Evolutionary conservation across 2,113 vertebrate species (phyloP).

Genomic region (Heterotis niloticus): DNA sequence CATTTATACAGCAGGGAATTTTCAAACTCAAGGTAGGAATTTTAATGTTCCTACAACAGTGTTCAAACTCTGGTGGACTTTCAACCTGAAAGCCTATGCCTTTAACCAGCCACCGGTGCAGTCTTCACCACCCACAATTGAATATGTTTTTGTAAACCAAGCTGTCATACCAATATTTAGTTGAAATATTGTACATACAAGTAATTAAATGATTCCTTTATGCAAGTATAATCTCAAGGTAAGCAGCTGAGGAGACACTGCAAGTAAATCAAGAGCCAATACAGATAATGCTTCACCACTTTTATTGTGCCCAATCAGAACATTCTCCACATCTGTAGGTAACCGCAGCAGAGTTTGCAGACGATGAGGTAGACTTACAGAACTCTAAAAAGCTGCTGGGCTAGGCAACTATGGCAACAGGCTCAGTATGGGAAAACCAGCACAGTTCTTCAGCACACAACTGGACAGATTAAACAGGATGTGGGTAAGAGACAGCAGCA

Average conservation of each 20-base stretch:
- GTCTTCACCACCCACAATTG: too few species aligned
- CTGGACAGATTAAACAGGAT: constrained; percentile 54
- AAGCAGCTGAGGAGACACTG: neutral
- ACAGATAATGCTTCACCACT: constrained; percentile 89
- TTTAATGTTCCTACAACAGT: too few species aligned
- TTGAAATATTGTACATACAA: too few species aligned
- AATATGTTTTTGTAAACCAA: too few species aligned
- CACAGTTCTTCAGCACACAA: constrained; percentile 93
- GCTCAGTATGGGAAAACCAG: constrained; percentile 63
- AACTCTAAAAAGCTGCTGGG: constrained; percentile 92
- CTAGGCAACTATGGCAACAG: constrained; percentile 60
- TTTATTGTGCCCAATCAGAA: constrained; percentile 97
- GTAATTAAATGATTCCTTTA: too few species aligned
- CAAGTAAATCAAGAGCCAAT: neutral
- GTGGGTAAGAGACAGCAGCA: neutral
- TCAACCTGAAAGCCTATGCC: too few species aligned
- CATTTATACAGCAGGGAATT: too few species aligned
- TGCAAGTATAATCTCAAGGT: too few species aligned
- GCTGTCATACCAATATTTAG: too few species aligned
- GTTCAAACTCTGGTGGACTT: too few species aligned
- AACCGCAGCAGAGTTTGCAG: constrained; percentile 88
- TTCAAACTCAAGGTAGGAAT: too few species aligned
- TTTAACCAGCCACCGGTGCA: too few species aligned
- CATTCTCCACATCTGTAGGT: constrained; percentile 93
- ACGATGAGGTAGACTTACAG: constrained; percentile 99